Base-by-base conservation (phyloP, 1,140 invertebrate genomes). In the Scaptomyza pallida region DNA sequence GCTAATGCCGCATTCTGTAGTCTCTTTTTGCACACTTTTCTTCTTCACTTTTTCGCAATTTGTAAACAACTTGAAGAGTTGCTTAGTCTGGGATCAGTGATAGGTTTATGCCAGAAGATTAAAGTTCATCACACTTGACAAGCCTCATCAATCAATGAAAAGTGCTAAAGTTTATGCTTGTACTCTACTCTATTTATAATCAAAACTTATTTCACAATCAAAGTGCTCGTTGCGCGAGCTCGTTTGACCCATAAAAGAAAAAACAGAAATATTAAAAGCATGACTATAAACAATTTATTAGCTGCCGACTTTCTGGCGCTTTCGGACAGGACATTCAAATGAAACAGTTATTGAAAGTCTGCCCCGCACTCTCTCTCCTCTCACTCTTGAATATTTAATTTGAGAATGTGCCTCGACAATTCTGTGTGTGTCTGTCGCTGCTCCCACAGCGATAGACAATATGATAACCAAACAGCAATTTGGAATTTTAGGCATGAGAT, bases 281-380 rank as follows among this genome's bases (percentile, higher is more conserved):
- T 15, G 21, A 40, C 57, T 55, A 69, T 69, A 73, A 73, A 69
- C 48, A 55, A 47, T 69, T 72, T 72, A 72, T 68, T 35, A 37
- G 64, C 43, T 56, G 57, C 30, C 64, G 71, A 69, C 71, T 69
- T 33, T 62, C 26, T 37, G 70, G 64, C 70, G 70, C 70, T 68
- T 16, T 5, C 4, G 37, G 8, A 30, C 55, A 55, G 23, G 16
- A 65, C 41, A 59, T 65, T 52, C 16, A 48, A 54, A 67, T 57
- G 23, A 54, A 44, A 50, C 35, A 60, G 40, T 8, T 30, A 33
- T 19, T 19, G 12, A 33, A 35, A 30, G 26, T 9, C 8, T 30
- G 0, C 26, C 5, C 21, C 21, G 3, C 5, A 3, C 21, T 23
- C 21, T 26, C 23, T 30, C 26, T 30, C 26, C 26, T 9, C 26